These are phyloP conservation scores for Camelus dromedarius DNA, from an alignment of 2,113 vertebrate species.

Conservation along the genomic window DNA sequence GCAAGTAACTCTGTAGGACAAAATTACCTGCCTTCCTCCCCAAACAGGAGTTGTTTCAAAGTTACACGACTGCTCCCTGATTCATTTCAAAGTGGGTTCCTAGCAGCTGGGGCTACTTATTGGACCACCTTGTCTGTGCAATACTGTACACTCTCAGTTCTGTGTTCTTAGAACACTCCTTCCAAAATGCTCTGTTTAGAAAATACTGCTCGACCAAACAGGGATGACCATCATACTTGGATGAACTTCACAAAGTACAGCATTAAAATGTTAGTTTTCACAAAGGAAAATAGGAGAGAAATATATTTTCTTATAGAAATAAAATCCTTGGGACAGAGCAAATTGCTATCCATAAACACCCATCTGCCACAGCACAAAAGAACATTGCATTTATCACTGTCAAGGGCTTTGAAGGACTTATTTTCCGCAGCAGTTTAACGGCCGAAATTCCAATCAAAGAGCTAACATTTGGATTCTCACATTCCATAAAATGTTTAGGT, in stretches of 20 bases:
- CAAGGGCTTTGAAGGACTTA: neutral
- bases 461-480: neutral
- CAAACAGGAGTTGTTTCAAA: neutral
- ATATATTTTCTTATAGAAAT: slow-evolving; percentile 12
- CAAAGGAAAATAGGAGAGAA: neutral
- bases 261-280: neutral
- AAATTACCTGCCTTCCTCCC: neutral
- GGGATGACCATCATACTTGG: neutral
- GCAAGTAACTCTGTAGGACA: neutral
- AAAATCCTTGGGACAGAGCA: neutral
- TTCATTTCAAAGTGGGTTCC: neutral
- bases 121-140: neutral
- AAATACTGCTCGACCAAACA: neutral
- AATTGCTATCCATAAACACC: neutral
- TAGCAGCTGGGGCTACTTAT: neutral
- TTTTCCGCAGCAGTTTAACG: slow-evolving; percentile 21
- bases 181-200: slow-evolving; percentile 2
- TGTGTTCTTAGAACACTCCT: neutral
- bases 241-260: neutral
- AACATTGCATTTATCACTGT: slow-evolving; percentile 3
- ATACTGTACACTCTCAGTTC: neutral
- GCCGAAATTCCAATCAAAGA: slow-evolving; percentile 21
- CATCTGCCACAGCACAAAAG: slow-evolving; percentile 28
- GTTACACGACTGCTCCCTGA: neutral
- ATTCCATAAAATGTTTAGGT: slow-evolving; percentile 13